Percentiles rank a stretch among this genome's conserved stretches.
Evolutionary conservation across 2,113 vertebrate genomes (phyloP).

Genomic region (Colistium nudipinnis): DNA sequence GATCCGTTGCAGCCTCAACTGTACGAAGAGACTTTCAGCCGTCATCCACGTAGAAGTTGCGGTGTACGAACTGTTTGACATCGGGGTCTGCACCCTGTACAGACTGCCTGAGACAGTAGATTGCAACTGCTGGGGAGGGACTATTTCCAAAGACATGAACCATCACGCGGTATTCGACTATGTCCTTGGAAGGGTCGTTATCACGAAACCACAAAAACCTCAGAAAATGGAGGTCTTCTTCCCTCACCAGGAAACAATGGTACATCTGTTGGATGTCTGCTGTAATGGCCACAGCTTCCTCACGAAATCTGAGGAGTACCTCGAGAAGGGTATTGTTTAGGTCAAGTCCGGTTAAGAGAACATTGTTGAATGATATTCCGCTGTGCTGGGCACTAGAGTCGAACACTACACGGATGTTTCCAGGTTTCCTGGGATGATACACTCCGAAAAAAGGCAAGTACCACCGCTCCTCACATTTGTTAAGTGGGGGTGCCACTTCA

Average conservation of each 20-base stretch:
- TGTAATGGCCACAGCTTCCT: background rate
- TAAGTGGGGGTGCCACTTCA: conserved; percentile 7
- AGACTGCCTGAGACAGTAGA: background rate
- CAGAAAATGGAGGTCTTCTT: conserved; percentile 3
- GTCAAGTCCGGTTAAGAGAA: background rate
- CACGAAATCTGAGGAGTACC: background rate
- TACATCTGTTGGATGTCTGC: conserved; percentile 1
- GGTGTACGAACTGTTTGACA: background rate
- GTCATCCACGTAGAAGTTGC: conserved; percentile 22
- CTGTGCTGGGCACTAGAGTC: conserved; percentile 3
- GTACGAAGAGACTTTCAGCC: conserved; percentile 2
- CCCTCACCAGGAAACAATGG: background rate
- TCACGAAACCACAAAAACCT: background rate
- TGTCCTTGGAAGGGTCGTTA: background rate
- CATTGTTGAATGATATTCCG: background rate
- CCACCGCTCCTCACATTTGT: background rate
- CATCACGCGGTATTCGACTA: background rate
- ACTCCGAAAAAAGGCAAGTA: conserved; percentile 5
- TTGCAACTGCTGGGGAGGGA: conserved; percentile 1
- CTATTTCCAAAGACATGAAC: background rate
- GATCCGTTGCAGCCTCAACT: background rate
- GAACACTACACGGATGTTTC: background rate
- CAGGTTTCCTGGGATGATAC: conserved; percentile 15
- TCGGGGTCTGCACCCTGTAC: background rate
- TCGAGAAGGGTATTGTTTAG: conserved; percentile 13